These are phyloP conservation scores for Drosophila pachea DNA, from an alignment of 1,140 invertebrate species.

Conservation along the genomic window DNA sequence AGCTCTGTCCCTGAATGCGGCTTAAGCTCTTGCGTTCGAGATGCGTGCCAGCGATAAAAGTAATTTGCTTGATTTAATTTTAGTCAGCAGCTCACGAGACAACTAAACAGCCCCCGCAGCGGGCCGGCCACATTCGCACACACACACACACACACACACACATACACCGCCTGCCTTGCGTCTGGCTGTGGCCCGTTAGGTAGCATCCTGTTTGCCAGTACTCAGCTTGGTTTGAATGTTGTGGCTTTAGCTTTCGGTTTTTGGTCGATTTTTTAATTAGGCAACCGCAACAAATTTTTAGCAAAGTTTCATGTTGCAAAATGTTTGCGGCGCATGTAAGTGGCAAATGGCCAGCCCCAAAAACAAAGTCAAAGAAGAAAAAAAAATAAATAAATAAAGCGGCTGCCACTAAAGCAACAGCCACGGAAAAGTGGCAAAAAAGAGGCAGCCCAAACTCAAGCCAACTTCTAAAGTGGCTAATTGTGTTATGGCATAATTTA, in stretches of 20 bases:
- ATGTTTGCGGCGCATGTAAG: constrained; percentile 67
- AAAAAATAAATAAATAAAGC: not conserved
- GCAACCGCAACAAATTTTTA: constrained; percentile 68
- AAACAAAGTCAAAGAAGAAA: constrained; percentile 30
- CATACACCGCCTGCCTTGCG: not conserved
- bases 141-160: too few relatives aligned
- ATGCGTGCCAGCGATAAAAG: constrained; percentile 77
- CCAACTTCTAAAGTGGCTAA: constrained; percentile 74
- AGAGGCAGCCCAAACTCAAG: constrained; percentile 46
- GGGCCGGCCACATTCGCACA: not conserved
- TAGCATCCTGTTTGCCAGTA: constrained; percentile 71
- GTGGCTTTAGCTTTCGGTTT: constrained; percentile 26
- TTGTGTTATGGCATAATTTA: constrained; percentile 77
- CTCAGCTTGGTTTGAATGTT: constrained; percentile 14
- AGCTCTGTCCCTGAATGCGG: constrained; percentile 51
- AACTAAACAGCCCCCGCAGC: constrained; percentile 53
- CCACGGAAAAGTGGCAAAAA: constrained; percentile 24
- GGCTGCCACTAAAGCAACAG: not conserved
- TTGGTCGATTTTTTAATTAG: constrained; percentile 67
- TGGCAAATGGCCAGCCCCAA: constrained; percentile 61
- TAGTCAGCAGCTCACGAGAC: constrained; percentile 72
- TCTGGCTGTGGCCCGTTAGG: constrained; percentile 3
- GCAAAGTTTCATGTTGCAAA: constrained; percentile 72
- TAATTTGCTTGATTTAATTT: constrained; percentile 78
- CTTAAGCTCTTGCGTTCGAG: constrained; percentile 72